phyloP scores from a whole-genome alignment of 2,797 vertebrate species.

The Phaenicophaeus curvirostris region DNA sequence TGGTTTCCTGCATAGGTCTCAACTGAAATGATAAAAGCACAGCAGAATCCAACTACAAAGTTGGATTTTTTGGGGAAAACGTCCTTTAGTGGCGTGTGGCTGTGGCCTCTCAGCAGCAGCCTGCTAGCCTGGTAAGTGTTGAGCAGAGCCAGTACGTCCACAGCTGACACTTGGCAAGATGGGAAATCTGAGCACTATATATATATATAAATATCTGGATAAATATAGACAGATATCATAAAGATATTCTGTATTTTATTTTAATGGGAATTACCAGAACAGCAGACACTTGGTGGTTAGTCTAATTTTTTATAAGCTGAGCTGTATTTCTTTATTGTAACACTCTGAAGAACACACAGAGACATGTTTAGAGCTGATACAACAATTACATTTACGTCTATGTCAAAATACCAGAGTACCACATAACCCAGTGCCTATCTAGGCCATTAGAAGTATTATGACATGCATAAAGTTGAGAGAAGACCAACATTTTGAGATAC shows the following conservation, averaged over 20 bases:
- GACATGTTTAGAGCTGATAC: neutral
- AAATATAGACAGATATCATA: no score
- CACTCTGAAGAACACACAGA: neutral
- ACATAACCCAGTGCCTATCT: neutral
- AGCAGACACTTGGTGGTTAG: neutral
- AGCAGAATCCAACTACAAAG: neutral
- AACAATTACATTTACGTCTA: neutral
- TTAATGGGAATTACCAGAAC: neutral
- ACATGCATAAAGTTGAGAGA: neutral
- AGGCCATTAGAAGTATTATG: neutral
- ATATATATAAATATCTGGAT: no score
- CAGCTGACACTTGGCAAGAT: neutral
- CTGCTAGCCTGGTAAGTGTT: neutral
- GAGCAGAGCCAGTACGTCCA: neutral
- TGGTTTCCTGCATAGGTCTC: neutral
- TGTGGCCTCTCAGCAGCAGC: neutral
- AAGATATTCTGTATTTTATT: neutral
- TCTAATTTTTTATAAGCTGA: neutral
- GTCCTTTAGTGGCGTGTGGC: neutral
- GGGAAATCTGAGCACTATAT: neutral
- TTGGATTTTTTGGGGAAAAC: neutral
- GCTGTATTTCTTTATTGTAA: neutral
- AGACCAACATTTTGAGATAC: neutral
- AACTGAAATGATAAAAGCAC: neutral
- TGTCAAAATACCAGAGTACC: neutral